Base-by-base conservation (phyloP, 2,797 vertebrate genomes). In the Erethizon dorsatum region DNA sequence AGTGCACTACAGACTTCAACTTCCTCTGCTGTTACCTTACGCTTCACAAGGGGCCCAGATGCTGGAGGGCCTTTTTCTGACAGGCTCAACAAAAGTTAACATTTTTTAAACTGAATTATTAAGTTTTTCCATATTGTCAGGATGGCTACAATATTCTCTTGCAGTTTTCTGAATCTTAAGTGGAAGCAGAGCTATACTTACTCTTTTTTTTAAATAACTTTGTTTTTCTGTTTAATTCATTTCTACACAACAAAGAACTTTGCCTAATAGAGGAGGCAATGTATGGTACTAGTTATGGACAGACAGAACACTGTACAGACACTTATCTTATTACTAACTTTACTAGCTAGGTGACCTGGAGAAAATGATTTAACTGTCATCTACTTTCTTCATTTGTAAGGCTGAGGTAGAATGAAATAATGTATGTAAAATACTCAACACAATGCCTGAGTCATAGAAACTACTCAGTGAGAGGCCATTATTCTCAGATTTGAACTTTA, bases 201-300 rank as follows among this genome's bases (percentile, higher is more conserved):
- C 26, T 37, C 52, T 73, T 90, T 77, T 47, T 96, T 85, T 83
- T 86, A 97, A 54, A 95, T 61, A 78, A 75, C 28, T 2, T 28
- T 13, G 33, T 93, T 91, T 90, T 91, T 67, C 54, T 88, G 20
- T 85, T 92, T 69, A 83, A 88, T 31, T 86, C n/a, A 85, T 47
- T 97, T 95, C 69, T 90, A 65, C 11, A 79, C 63, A 95, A 80
- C 8, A 31, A 88, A 88, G n/a, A 95, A 41, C 92, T 86, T 92
- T 90, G 65, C 41, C 78, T 77, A 37, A 28, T 8, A 17, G 56
- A 75, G 26, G 59, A 95, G 56, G 33, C 15, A 59, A 56, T 45
- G 10, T 45, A 20, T 95, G 83, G 75, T 73, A 86, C 54, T 79
- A 57, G 65, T 92, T 78, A 92, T 94, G 33, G 71, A 45, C 4